Evolutionary conservation across 2,113 vertebrate genomes (phyloP), one percentile per base, ranked within the genome.

Genomic region (Tinamus guttatus): DNA sequence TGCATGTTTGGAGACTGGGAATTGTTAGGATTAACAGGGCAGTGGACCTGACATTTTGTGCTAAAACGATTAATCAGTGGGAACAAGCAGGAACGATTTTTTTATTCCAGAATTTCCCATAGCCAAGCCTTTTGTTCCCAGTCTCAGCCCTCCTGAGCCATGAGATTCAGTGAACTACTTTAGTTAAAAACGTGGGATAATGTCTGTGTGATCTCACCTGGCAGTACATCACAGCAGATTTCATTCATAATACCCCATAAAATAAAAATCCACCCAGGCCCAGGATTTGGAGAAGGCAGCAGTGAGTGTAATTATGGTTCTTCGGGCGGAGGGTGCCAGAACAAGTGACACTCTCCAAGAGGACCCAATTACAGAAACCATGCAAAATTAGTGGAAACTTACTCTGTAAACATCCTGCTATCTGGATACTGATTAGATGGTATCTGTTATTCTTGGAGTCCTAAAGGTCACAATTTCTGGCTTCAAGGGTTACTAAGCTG

Each of bases 401-500:
- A 56, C 93, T 96, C 87, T 94, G 93, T 54, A 89, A 96, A 92
- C 94, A 94, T 93, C 69, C 90, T 95, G 95, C 95, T 96, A 95
- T 94, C 94, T 95, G 88, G 96, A 94, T 85, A 94, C 96, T 95
- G 95, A 94, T 96, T 95, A 97, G 95, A 95, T 94, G 87, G 85
- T 71, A 95, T 95, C 91, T 95, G 94, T 80, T 87, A 93, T 79
- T 95, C 89, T 7, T 54, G 85, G 86, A 95, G 95, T 93, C 96
- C 87, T 94, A 95, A 95, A 96, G 95, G 94, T 96, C 95, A 94
- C 91, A 93, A 95, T 96, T 96, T 96, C 95, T 96, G 95, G 90
- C 95, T 96, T 97, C 95, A 96, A 94, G 96, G 96, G 81, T 94
- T 95, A 95, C 93, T 94, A 87, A 94, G 89, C 96, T 91, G 81